Conservation (phyloP, 2,888 invertebrate species). For the Adineta ricciae region DNA sequence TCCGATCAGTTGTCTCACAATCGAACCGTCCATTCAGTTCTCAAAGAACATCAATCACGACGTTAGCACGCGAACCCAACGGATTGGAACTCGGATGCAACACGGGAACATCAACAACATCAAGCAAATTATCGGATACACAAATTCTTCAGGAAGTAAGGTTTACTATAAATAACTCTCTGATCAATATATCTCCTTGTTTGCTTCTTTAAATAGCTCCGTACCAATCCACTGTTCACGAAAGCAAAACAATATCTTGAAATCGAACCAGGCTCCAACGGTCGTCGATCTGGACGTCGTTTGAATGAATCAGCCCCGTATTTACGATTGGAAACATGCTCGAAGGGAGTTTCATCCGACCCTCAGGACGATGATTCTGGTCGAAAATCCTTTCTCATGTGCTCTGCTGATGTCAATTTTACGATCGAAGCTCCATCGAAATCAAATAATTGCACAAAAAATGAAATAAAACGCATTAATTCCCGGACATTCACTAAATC, state of each 20-base stretch:
- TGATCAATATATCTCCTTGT: neutral
- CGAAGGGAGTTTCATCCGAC: neutral
- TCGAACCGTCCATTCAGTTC: neutral
- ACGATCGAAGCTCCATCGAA: no score
- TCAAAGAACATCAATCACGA: neutral
- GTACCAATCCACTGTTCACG: neutral
- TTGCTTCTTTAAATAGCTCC: neutral
- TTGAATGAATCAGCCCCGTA: neutral
- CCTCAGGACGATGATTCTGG: neutral
- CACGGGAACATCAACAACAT: neutral
- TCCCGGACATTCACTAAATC: neutral
- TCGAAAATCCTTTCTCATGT: neutral
- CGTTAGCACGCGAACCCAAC: neutral
- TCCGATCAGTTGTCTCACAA: neutral
- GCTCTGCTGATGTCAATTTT: neutral
- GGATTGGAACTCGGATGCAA: neutral
- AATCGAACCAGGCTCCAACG: neutral
- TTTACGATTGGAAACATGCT: neutral
- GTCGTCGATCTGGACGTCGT: neutral
- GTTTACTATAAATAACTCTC: neutral
- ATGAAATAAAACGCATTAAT: neutral
- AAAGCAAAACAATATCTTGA: slow-evolving; percentile 15
- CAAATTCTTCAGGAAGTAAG: slow-evolving; percentile 1
- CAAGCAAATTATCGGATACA: slow-evolving; percentile 16
- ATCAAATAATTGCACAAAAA: neutral